Evolutionary conservation across 2,113 vertebrate species (phyloP).

Genomic region (Antennarius striatus): DNA sequence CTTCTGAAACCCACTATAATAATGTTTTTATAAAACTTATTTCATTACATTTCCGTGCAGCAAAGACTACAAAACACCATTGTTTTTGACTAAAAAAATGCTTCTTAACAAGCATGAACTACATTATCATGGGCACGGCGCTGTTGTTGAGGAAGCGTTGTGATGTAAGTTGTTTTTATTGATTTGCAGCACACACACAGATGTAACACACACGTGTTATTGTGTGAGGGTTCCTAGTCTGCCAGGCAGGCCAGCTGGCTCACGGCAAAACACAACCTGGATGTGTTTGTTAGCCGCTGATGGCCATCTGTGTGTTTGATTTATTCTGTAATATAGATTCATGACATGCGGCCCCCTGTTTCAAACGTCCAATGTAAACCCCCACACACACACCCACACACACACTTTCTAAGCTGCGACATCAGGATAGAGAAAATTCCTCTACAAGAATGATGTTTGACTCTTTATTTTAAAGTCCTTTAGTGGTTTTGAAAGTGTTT

Average conservation of each 20-base stretch:
- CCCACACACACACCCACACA: no score
- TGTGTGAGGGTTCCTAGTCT: constrained; percentile 58
- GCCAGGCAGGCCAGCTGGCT: constrained; percentile 70
- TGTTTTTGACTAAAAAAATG: background rate
- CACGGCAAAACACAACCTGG: constrained; percentile 83
- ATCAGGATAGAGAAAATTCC: no score
- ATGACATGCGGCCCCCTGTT: constrained; percentile 58
- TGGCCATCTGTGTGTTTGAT: constrained; percentile 67
- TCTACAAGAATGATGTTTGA: background rate
- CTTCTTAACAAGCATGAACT: background rate
- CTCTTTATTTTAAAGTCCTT: background rate
- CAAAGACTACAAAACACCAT: background rate
- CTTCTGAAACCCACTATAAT: background rate
- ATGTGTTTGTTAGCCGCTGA: constrained; percentile 64
- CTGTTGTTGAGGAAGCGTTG: background rate
- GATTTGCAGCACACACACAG: constrained; percentile 26
- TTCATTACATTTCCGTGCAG: background rate
- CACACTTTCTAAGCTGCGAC: no score
- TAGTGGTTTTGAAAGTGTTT: constrained; percentile 18
- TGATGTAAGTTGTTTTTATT: constrained; percentile 19
- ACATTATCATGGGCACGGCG: no score
- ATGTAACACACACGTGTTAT: constrained; percentile 36
- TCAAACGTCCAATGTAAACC: constrained; percentile 42
- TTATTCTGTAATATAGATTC: constrained; percentile 58
- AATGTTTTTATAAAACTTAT: background rate